phyloP scores from a whole-genome alignment of 2,888 invertebrate genomes.

The Taphrorychus bicolor region DNA sequence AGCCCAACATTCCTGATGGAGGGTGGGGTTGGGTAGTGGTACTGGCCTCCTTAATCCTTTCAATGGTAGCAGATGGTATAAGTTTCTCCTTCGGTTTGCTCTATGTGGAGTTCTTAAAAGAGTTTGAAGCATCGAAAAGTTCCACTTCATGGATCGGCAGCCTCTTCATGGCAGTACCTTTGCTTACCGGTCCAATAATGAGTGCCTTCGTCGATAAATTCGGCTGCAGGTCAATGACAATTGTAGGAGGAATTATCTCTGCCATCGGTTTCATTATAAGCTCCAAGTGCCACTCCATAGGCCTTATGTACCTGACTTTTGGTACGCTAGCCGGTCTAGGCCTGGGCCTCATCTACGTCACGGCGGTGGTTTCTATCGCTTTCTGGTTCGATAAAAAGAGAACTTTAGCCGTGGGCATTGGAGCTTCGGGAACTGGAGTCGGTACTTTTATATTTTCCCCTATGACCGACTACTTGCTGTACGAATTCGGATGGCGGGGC shows the following conservation, averaged over 20 bases:
- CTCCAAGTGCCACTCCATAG: conserved; percentile 73
- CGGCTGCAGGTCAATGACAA: conserved; percentile 64
- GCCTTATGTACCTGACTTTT: conserved; percentile 83
- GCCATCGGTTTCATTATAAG: conserved; percentile 80
- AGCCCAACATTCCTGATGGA: conserved; percentile 76
- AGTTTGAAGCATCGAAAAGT: conserved; percentile 82
- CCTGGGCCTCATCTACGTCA: conserved; percentile 84
- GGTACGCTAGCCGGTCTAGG: conserved; percentile 86
- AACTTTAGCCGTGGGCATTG: conserved; percentile 84
- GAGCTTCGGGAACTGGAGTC: conserved; percentile 88
- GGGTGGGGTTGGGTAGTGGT: conserved; percentile 94
- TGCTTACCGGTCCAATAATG: conserved; percentile 78
- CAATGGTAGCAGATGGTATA: conserved; percentile 91
- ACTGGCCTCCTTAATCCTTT: conserved; percentile 81
- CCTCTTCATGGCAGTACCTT: conserved; percentile 66
- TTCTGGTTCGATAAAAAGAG: conserved; percentile 92
- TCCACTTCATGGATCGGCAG: conserved; percentile 71
- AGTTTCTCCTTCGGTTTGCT: conserved; percentile 77
- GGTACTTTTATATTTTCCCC: conserved; percentile 91
- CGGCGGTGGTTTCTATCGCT: conserved; percentile 89
- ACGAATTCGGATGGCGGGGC: conserved; percentile 85
- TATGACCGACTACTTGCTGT: conserved; percentile 79
- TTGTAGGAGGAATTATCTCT: conserved; percentile 73
- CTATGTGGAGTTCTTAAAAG: conserved; percentile 83
- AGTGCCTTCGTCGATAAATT: conserved; percentile 85